These are phyloP conservation scores for Acestrorhynchus altus DNA, from an alignment of 2,797 vertebrate species.

Conservation along the genomic window DNA sequence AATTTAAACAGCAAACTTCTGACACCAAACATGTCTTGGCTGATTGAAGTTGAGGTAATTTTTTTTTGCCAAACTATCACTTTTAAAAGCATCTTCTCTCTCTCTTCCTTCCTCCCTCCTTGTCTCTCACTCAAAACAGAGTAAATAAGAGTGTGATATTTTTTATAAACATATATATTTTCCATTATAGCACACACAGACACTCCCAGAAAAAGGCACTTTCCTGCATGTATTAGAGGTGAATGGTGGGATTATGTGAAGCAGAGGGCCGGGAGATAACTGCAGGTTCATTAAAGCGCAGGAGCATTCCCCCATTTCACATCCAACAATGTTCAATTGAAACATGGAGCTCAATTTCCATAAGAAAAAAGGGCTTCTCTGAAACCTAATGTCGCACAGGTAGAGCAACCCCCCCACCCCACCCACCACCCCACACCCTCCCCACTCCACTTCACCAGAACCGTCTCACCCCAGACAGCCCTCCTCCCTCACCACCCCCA, in stretches of 20 bases:
- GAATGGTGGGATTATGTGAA: conserved; percentile 54
- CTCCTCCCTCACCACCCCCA: conserved; percentile 38
- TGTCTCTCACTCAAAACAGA: conserved; percentile 20
- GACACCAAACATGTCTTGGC: no score
- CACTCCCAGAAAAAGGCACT: conserved; percentile 56
- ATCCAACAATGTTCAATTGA: conserved; percentile 61
- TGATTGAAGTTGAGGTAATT: not conserved
- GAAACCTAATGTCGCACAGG: conserved; percentile 48
- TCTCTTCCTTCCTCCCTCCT: conserved; percentile 10
- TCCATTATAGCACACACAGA: conserved; percentile 58
- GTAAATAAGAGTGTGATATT: conserved; percentile 58
- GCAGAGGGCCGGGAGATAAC: conserved; percentile 58
- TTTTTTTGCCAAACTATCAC: no score
- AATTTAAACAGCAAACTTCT: no score
- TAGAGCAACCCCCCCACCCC: conserved; percentile 37
- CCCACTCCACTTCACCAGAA: not conserved
- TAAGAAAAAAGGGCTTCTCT: conserved; percentile 63
- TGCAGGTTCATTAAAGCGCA: conserved; percentile 60
- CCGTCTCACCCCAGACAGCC: conserved; percentile 59
- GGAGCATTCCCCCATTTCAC: conserved; percentile 51
- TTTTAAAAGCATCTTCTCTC: not conserved
- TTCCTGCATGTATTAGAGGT: conserved; percentile 44
- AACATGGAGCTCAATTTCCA: conserved; percentile 69
- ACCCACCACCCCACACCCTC: conserved; percentile 46
- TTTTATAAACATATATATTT: conserved; percentile 69